Evolutionary conservation across 2,113 vertebrate genomes (phyloP).

Genomic region (Arenaria interpres): DNA sequence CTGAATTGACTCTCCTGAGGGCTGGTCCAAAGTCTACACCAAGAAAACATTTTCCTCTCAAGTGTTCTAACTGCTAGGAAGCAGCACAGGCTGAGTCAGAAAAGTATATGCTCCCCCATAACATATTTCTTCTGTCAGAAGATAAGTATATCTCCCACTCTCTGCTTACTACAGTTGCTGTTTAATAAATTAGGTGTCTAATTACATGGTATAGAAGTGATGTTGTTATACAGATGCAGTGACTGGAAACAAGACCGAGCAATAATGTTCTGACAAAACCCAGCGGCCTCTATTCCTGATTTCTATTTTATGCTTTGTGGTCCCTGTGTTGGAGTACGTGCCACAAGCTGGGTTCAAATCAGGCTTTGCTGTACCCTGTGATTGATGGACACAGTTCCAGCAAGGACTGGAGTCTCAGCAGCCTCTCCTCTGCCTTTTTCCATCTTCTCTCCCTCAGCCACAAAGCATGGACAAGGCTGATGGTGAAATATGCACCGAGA

Average conservation of each 20-base stretch:
- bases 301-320: conserved; percentile 36
- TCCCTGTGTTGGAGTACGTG: background rate
- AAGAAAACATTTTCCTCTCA: background rate
- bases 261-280: conserved; percentile 51
- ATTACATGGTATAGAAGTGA: conserved; percentile 57
- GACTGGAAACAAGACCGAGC: conserved; percentile 44
- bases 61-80: background rate
- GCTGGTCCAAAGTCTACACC: background rate
- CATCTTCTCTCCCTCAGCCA: background rate
- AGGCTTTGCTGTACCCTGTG: background rate
- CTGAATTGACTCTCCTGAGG: background rate
- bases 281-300: conserved; percentile 36
- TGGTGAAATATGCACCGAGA: background rate
- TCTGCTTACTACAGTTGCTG: conserved; percentile 7
- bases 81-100: background rate
- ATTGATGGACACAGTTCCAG: background rate
- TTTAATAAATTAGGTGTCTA: conserved; percentile 67
- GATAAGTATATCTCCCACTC: conserved; percentile 30
- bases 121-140: conserved; percentile 5
- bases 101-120: background rate
- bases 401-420: background rate
- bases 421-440: background rate
- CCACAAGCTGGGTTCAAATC: background rate
- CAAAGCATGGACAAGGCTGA: background rate
- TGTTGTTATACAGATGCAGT: conserved; percentile 60